Evolutionary conservation across 1,140 invertebrate species (phyloP).

Genomic region (Aphis gossypii): DNA sequence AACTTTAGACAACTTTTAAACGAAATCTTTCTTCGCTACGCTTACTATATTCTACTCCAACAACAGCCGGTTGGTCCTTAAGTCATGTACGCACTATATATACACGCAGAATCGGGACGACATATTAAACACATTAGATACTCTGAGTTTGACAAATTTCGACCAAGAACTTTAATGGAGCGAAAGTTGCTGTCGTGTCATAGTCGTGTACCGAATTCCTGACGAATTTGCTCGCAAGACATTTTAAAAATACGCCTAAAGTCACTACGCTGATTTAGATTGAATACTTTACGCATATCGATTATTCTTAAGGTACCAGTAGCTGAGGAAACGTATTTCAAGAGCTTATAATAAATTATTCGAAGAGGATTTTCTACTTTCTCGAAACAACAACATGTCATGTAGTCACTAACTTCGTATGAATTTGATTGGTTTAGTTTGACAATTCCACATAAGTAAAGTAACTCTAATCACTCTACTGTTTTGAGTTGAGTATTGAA

Average conservation of each 20-base stretch:
- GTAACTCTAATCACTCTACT: background rate
- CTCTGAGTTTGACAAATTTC: slow-evolving; percentile 53
- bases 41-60: background rate
- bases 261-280: background rate
- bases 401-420: background rate
- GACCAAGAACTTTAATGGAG: slow-evolving; percentile 41
- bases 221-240: background rate
- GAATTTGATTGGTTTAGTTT: background rate
- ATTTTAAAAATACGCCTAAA: background rate
- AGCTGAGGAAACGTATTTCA: background rate
- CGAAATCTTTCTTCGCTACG: slow-evolving; percentile 30
- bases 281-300: background rate
- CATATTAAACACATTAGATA: slow-evolving; percentile 42
- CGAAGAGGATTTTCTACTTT: background rate
- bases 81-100: background rate
- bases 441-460: background rate
- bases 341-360: background rate
- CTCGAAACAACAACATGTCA: background rate
- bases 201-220: slow-evolving; percentile 43
- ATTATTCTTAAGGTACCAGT: background rate
- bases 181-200: slow-evolving; percentile 24
- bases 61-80: background rate
- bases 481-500: background rate
- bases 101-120: background rate
- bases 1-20: slow-evolving; percentile 36